Evolutionary conservation across 2,113 vertebrate species (phyloP).

Genomic region (Ranitomeya variabilis): DNA sequence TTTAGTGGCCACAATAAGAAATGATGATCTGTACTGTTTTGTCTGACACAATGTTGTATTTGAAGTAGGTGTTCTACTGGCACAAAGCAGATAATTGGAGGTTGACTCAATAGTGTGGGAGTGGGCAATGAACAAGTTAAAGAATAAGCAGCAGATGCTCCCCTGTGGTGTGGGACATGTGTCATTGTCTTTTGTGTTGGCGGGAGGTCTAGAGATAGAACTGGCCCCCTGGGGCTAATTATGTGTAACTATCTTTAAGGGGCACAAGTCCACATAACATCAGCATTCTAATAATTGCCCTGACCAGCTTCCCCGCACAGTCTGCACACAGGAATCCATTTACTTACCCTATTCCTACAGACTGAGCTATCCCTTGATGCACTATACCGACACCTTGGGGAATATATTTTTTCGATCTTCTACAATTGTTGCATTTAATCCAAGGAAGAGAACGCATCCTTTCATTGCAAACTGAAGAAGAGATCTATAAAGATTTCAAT

Average conservation of each 20-base stretch:
- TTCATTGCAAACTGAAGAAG: not conserved
- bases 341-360: slow-evolving; percentile 16
- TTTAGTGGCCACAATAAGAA: too few relatives aligned
- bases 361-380: slow-evolving; percentile 34
- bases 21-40: too few relatives aligned
- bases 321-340: slow-evolving; percentile 24
- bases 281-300: slow-evolving; percentile 38
- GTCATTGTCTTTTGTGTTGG: slow-evolving; percentile 31
- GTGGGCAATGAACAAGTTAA: slow-evolving; percentile 18
- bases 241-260: slow-evolving; percentile 36
- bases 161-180: slow-evolving; percentile 17
- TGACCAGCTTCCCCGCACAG: slow-evolving; percentile 27
- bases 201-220: not conserved
- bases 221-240: slow-evolving; percentile 30
- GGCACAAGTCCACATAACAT: slow-evolving; percentile 26
- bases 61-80: not conserved
- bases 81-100: not conserved
- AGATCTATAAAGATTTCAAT: slow-evolving; percentile 34
- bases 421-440: slow-evolving; percentile 46
- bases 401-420: slow-evolving; percentile 27
- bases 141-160: slow-evolving; percentile 30
- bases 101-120: slow-evolving; percentile 34
- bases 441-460: not conserved
- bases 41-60: not conserved
- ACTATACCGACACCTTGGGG: slow-evolving; percentile 17